phyloP scores from a whole-genome alignment of 1,140 invertebrate species.

The Paraescarpia echinospica region DNA sequence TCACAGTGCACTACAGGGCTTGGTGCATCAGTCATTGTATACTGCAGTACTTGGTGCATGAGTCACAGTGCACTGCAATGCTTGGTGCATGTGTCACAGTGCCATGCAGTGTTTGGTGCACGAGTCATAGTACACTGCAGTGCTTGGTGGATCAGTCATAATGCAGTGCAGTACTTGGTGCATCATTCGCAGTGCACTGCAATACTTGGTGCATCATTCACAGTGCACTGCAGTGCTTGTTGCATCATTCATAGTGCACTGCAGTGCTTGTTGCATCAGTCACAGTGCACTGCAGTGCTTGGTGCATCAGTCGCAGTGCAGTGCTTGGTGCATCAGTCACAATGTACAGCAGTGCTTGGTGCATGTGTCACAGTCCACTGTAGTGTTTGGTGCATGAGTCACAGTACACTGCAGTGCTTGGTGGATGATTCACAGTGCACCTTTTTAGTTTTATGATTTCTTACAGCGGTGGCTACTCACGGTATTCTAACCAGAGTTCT shows the following conservation, averaged over 20 bases:
- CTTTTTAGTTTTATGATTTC: not conserved
- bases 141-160: no score
- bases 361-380: not conserved
- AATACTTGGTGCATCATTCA: not conserved
- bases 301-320: not conserved
- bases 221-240: not conserved
- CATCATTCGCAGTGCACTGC: not conserved
- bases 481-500: not conserved
- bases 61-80: not conserved
- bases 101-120: not conserved
- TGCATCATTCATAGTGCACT: not conserved
- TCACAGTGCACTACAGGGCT: not conserved
- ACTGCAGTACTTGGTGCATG: not conserved
- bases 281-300: not conserved
- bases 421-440: not conserved
- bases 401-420: not conserved
- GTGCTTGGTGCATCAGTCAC: no score
- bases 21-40: no score
- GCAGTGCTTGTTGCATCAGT: not conserved
- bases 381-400: no score
- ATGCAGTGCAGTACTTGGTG: not conserved
- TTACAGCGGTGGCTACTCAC: not conserved
- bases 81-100: no score
- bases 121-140: not conserved
- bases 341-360: not conserved